These are phyloP conservation scores for Merluccius polli DNA, from an alignment of 2,797 vertebrate genomes.

Conservation along the genomic window DNA sequence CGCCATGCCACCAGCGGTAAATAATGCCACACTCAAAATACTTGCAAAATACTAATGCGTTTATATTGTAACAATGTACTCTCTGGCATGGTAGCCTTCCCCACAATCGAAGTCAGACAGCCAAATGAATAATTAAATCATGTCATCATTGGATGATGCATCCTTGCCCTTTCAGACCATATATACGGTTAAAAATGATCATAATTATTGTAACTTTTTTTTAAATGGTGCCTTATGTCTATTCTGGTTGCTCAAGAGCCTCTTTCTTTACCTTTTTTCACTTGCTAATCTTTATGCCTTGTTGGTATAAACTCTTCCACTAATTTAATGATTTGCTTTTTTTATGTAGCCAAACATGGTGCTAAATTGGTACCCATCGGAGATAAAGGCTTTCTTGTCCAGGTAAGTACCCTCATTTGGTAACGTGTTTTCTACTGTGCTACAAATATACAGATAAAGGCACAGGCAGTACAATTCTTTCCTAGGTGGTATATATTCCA, in stretches of 20 bases:
- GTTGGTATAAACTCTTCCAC: not conserved
- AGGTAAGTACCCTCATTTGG: slow-evolving; percentile 71
- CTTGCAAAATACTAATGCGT: not conserved
- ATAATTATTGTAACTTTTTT: not conserved
- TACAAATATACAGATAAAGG: not conserved
- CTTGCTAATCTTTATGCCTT: not conserved
- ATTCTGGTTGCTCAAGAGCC: not conserved
- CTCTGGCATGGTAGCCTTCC: not conserved
- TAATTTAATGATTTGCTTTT: slow-evolving; percentile 32
- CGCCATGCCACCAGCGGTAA: slow-evolving; percentile 64
- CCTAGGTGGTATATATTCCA: not conserved
- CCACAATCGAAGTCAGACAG: not conserved
- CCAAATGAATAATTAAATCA: not conserved
- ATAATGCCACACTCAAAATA: not conserved
- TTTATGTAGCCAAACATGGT: slow-evolving; percentile 76
- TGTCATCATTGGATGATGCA: not conserved
- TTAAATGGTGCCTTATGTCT: not conserved
- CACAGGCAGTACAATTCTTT: not conserved
- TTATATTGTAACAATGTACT: not conserved
- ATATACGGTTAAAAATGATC: not conserved
- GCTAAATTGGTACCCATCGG: slow-evolving; percentile 80
- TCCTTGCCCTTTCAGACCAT: not conserved
- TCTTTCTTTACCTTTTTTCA: not conserved
- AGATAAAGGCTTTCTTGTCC: slow-evolving; percentile 85
- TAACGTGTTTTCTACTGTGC: not conserved